A percentile compares a stretch with the other conserved stretches of the same genome.
Conservation (phyloP, 1,140 invertebrate species). For the Macrobrachium rosenbergii region DNA sequence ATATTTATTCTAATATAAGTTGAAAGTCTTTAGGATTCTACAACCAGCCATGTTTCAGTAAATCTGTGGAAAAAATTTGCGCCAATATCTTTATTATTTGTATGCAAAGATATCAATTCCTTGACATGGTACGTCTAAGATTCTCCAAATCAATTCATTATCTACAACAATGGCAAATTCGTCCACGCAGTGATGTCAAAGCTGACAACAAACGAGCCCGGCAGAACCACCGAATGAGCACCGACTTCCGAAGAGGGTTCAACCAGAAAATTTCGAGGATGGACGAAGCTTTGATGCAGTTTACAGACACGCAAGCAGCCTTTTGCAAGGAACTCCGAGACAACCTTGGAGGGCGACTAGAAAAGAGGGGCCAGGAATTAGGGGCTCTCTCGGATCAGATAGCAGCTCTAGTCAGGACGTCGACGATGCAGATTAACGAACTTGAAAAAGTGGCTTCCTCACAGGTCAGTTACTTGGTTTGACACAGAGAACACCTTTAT, state of each 20-base stretch:
- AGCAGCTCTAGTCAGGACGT: conserved; percentile 57
- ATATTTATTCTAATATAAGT: no score
- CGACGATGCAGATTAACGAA: conserved; percentile 59
- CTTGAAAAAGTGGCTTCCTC: conserved; percentile 62
- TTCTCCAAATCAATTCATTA: no score
- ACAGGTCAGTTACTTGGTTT: conserved; percentile 44
- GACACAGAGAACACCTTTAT: no score
- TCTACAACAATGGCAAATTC: no score
- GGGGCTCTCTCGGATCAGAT: conserved; percentile 65
- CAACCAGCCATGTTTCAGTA: no score
- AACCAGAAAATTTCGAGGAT: conserved; percentile 63
- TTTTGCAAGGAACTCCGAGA: conserved; percentile 51
- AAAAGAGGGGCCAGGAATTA: conserved; percentile 63
- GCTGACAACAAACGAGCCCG: conserved; percentile 39
- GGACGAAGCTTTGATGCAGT: conserved; percentile 64
- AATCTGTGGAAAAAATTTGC: no score
- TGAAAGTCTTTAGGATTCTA: no score
- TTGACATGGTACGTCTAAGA: no score
- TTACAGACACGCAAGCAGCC: conserved; percentile 62
- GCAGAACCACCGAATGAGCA: conserved; percentile 59
- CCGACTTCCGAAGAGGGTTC: conserved; percentile 61
- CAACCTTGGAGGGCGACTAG: conserved; percentile 37
- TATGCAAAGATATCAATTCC: no score
- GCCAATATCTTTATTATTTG: no score
- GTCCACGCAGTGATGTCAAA: neutral